These are phyloP conservation scores for Pelvicachromis taeniatus DNA, from an alignment of 2,113 vertebrate species.

Conservation along the genomic window DNA sequence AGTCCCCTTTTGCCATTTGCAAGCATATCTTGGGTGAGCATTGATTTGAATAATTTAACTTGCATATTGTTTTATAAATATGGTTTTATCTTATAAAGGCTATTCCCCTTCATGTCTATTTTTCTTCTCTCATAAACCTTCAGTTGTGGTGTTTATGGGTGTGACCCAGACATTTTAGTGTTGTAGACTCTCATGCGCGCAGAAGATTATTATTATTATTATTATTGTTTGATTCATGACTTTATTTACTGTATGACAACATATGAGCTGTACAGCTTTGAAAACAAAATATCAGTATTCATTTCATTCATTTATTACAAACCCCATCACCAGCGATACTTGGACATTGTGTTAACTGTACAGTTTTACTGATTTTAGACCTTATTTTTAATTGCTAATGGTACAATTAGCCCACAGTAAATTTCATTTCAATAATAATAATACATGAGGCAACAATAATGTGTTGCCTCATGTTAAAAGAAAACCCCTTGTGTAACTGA, in stretches of 20 bases:
- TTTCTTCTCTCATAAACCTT: neutral
- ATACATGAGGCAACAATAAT: neutral
- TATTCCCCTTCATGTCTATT: neutral
- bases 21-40: conserved; percentile 94
- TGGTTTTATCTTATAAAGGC: neutral
- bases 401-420: neutral
- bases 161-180: neutral
- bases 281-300: neutral
- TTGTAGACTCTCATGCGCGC: neutral
- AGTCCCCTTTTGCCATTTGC: conserved; percentile 97
- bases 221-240: neutral
- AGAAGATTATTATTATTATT: neutral
- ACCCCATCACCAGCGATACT: neutral
- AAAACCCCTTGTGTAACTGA: neutral
- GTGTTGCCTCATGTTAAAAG: neutral
- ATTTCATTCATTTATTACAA: neutral
- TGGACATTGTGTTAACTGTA: neutral
- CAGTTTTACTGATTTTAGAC: neutral
- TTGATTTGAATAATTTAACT: neutral
- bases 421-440: neutral
- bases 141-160: neutral
- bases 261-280: neutral
- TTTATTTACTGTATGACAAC: neutral
- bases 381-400: neutral
- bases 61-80: neutral